Base-by-base conservation (phyloP, 2,113 vertebrate genomes). In the Fulica atra region DNA sequence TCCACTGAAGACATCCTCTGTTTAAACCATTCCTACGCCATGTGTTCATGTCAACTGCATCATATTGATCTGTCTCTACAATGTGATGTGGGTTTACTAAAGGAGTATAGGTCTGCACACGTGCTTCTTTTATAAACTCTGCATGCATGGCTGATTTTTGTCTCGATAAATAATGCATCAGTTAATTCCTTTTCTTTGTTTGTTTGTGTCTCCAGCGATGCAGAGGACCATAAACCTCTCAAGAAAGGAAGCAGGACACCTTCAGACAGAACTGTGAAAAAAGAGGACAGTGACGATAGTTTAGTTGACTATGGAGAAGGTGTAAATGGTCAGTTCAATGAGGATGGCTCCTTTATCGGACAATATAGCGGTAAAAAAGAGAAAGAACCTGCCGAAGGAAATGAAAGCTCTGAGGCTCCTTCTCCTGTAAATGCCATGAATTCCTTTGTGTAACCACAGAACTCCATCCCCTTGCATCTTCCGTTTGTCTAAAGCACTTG, bases 241-340 rank as follows among this genome's bases (percentile, higher is more conserved):
- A 98, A 98, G 96, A 99, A 99, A 97, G 99, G 99, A 94, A 99
- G 99, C 97, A 98, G 99, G 94, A 99, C 99, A 53, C 99, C 99
- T 77, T 99, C 99, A 96, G 99, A 99, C 95, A 99, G 99, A 95
- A 99, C 99, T 96, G 99, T 99, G 98, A 99, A 99, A 98, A 98
- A 99, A 89, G 99, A 99, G 94, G 99, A 99, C 95, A 99, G 99
- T 91, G 99, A 99, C 92, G 99, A 99, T 97, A 99, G 99, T 98
- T 98, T 99, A 98, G 99, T 99, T 98, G 99, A 99, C 98, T 99
- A 99, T 98, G 99, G 99, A 89, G 99, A 99, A 97, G 99, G 99
- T 74, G 99, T 99, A 95, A 99, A 99, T 51, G 99, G 99, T 88
- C 99, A 99, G 97, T 99, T 99, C 98, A 99, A 99, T 97, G 99